Percentiles rank a stretch among this genome's conserved stretches.
These are phyloP conservation scores for Varanus salvator DNA, from an alignment of 2,113 vertebrate genomes.

Conservation along the genomic window DNA sequence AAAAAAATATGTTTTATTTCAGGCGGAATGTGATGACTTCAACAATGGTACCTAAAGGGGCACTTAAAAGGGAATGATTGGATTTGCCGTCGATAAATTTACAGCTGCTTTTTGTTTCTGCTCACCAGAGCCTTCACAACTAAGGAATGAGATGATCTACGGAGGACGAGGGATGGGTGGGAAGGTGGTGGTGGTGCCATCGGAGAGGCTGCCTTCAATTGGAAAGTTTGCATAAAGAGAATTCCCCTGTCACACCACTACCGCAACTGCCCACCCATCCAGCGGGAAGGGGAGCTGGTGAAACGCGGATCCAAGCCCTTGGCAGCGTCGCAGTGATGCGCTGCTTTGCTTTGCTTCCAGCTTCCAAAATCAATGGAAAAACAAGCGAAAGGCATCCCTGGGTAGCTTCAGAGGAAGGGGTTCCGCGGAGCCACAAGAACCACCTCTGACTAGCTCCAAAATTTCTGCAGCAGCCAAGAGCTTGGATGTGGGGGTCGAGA, in stretches of 20 bases:
- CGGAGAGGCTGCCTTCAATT: not conserved
- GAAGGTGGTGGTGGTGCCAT: not conserved
- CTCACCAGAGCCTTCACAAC: not conserved
- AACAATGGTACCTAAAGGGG: constrained; percentile 16
- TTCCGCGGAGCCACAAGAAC: not conserved
- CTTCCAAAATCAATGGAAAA: not conserved
- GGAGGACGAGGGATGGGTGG: not conserved
- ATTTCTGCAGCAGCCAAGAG: not conserved
- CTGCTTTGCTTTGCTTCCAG: not conserved
- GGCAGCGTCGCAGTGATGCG: no score
- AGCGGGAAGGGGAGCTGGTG: no score
- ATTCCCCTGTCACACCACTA: constrained; percentile 36
- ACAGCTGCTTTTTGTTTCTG: not conserved
- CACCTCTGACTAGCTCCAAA: not conserved
- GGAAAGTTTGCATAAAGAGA: constrained; percentile 53
- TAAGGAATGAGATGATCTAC: not conserved
- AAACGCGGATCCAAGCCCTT: not conserved
- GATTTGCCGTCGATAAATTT: constrained; percentile 11
- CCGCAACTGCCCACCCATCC: constrained; percentile 41
- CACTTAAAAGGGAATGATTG: constrained; percentile 34
- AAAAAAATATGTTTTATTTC: constrained; percentile 49
- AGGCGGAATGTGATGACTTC: constrained; percentile 56
- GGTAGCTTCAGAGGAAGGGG: not conserved
- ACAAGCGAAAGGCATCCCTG: not conserved
- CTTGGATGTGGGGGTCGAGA: not conserved